phyloP scores from a whole-genome alignment of 2,113 vertebrate genomes.

The Oryctolagus cuniculus region mOryCun1.1 NC_091432.1:12568001-12568500 shows the following conservation, averaged over 20 bases:
- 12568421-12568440: neutral
- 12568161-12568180: neutral
- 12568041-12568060: neutral
- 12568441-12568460: no score
- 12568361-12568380: neutral
- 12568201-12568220: neutral
- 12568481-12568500: neutral
- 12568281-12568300: neutral
- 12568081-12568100: neutral
- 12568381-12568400: neutral
- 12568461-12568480: neutral
- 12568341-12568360: neutral
- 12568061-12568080: neutral
- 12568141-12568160: neutral
- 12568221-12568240: neutral
- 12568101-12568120: no score
- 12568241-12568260: neutral
- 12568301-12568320: neutral
- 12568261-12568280: neutral
- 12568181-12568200: neutral
- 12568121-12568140: neutral
- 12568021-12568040: neutral
- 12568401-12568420: neutral
- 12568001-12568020: neutral
- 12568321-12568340: neutral